Base-by-base conservation (phyloP, 1,140 invertebrate species). In the Agrypnia vestita region DNA sequence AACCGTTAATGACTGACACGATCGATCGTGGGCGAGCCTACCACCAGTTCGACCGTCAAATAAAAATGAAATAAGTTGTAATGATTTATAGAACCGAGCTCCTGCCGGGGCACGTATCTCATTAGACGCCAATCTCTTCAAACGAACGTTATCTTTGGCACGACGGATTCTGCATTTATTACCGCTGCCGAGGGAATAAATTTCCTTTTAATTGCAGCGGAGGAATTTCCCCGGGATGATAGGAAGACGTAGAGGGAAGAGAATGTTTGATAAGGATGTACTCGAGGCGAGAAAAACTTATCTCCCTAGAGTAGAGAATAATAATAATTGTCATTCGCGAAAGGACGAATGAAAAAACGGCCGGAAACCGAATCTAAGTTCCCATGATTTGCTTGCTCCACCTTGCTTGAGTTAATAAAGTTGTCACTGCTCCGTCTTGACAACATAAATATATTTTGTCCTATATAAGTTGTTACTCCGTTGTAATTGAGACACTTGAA, bases 151-250 rank as follows among this genome's bases (percentile, higher is more conserved):
- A 71, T 71, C 67, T 71, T 64, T 44, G 61, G 35, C 19, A 64
- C 21, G 55, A 15, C 19, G 61, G 19, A 25, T 25, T 64, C 35
- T 64, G 61, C 61, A 64, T 64, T 64, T 64, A 35, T 44, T 25
- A 71, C 67, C 67, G 47, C 47, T 71, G 47, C 10, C 17, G 8
- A 19, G 44, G 11, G 67, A 71, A 71, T 71, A 71, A 71, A 71
- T 71, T 71, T 12, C 64, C 67, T 35, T 71, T 71, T 71, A 71
- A 71, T 71, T 71, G 67, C 47, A 71, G 49, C 67, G 4, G 7
- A 25, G 49, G 67, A 53, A 71, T 71, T 71, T 71, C 21, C 47
- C 47, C 10, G 21, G 62, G 25, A 51, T 17, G 44, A 71, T 71
- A 51, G 46, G 47, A 69, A 71, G 46, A 49, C 15, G 47, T 71